Evolutionary conservation across 2,888 invertebrate genomes (phyloP).

Genomic region (Schizotus pectinicornis): DNA sequence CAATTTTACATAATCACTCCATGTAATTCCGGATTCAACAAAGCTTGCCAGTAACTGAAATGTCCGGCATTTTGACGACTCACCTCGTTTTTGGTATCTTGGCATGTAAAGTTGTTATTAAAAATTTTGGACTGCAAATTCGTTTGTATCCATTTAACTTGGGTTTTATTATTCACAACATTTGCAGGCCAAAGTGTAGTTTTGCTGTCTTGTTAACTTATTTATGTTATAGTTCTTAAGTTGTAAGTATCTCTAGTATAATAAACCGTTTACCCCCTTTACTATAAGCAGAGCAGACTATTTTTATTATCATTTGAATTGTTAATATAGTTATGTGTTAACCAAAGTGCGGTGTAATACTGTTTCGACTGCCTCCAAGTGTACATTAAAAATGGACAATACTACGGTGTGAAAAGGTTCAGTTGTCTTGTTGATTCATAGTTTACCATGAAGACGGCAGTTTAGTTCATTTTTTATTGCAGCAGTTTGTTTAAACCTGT

Average conservation of each 20-base stretch:
- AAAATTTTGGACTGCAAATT: conserved; percentile 3
- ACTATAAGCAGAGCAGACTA: conserved; percentile 57
- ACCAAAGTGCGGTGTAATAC: conserved; percentile 40
- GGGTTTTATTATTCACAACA: background rate
- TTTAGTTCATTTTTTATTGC: conserved; percentile 3
- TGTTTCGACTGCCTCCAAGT: conserved; percentile 34
- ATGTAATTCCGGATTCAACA: background rate
- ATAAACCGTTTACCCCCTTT: conserved; percentile 43
- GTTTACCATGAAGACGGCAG: conserved; percentile 3
- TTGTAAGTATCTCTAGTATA: conserved; percentile 49
- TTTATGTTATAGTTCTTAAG: conserved; percentile 45
- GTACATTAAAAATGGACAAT: conserved; percentile 42
- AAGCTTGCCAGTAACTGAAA: background rate
- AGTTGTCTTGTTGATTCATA: conserved; percentile 6
- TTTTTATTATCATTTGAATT: conserved; percentile 52
- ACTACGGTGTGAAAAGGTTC: conserved; percentile 20
- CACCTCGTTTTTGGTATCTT: background rate
- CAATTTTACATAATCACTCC: conserved; percentile 3
- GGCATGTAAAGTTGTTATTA: conserved; percentile 8
- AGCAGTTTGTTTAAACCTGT: conserved; percentile 11
- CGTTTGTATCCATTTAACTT: background rate
- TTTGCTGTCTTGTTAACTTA: conserved; percentile 36
- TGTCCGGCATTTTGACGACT: too few relatives aligned
- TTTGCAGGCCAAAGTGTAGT: conserved; percentile 4
- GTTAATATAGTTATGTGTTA: conserved; percentile 43